Evolutionary conservation across 2,797 vertebrate species (phyloP), one percentile per base, ranked within the genome.

Genomic region (Sciaenops ocellatus): DNA sequence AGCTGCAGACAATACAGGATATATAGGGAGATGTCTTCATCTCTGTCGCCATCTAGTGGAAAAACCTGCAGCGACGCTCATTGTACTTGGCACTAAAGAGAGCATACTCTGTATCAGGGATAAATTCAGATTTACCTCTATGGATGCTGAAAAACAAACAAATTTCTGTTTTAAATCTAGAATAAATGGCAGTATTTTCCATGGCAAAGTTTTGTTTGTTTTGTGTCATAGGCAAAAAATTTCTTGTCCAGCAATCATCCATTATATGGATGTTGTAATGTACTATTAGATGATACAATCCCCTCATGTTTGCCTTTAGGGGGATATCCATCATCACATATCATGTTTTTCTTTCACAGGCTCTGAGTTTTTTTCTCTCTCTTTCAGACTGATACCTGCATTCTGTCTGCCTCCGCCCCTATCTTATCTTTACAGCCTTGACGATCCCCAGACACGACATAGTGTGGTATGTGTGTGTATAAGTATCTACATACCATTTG

Each of bases 21-120:
- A 13, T 2, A 7, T 55, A n/a, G 1, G 5, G 48, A 24, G 13
- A 48, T 48, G 3, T 16, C 16, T 79, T 30, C n/a, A 61, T 3
- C 63, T 83, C 55, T 91, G 69, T n/a, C 44, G 15, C 85, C 91
- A 91, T 80, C 92, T 92, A 77, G 86, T 79, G 90, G 78, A n/a
- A 50, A 34, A 12, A 3, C 10, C 0, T 15, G 7, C 1, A n/a
- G 4, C 41, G 12, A 6, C 1, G 18, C 9, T 17, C 5, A 9
- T 3, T 55, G 3, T 46, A 2, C 38, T 63, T 1, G 44, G 8
- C 22, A 18, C 18, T 17, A 15, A 55, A 55, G 8, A 30, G 9
- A 64, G 12, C 3, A 6, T 1, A 67, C 5, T 7, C 44, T 55
- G 6, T 4, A 5, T 20, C 3, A 24, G 16, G 7, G 24, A 44